Evolutionary conservation across 2,888 invertebrate species (phyloP).

Genomic region (Parelbella ahira): DNA sequence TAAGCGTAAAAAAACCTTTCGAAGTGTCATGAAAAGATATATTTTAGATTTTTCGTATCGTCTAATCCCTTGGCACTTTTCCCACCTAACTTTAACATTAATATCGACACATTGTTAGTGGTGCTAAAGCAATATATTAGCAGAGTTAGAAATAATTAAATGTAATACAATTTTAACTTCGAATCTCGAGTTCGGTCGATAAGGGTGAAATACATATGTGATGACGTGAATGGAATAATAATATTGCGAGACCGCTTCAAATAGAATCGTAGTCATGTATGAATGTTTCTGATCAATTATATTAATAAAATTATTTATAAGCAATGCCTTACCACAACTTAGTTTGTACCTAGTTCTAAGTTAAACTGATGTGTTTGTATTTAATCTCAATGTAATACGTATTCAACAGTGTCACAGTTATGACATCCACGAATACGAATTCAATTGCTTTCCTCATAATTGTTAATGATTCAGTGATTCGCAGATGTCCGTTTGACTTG

Average conservation of each 20-base stretch:
- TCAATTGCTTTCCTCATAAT: constrained; percentile 41
- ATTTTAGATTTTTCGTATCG: no score
- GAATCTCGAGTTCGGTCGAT: constrained; percentile 22
- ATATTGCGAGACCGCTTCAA: constrained; percentile 11
- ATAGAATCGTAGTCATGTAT: constrained; percentile 20
- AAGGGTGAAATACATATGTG: constrained; percentile 16
- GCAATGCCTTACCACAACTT: constrained; percentile 58
- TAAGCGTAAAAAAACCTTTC: no score
- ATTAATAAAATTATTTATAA: constrained; percentile 37
- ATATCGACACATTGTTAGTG: constrained; percentile 23
- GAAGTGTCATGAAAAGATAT: no score
- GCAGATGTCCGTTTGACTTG: no score
- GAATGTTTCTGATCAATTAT: constrained; percentile 23
- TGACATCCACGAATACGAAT: no score
- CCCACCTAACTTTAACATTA: constrained; percentile 26
- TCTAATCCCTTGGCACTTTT: constrained; percentile 13
- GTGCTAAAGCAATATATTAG: constrained; percentile 26
- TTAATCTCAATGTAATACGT: constrained; percentile 47
- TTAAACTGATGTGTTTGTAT: constrained; percentile 52
- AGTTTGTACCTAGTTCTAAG: constrained; percentile 41
- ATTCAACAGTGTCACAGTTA: constrained; percentile 38
- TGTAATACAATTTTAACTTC: constrained; percentile 1
- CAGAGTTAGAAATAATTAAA: constrained; percentile 1
- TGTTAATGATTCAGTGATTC: no score
- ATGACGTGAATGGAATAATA: constrained; percentile 8